These are phyloP conservation scores for Aproaerema taeniolella DNA, from an alignment of 2,888 invertebrate species.

Conservation along the genomic window DNA sequence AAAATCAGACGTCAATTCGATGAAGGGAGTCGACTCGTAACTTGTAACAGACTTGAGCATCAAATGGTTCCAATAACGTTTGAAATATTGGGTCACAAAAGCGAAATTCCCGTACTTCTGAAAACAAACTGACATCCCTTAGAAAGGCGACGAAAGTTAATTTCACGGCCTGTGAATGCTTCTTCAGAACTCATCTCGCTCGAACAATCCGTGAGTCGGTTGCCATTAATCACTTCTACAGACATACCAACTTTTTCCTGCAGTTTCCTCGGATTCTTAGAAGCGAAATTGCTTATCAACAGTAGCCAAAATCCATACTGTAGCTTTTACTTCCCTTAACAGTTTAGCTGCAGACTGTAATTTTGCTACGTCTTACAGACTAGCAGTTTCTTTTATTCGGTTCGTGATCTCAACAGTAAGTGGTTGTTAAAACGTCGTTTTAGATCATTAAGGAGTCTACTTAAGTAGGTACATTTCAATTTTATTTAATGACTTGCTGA, in stretches of 20 bases:
- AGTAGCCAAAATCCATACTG: neutral
- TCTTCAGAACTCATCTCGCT: conserved; percentile 66
- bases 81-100: conserved; percentile 39
- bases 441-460: no score
- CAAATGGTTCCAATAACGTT: conserved; percentile 43
- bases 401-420: neutral
- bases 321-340: neutral
- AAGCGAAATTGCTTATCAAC: conserved; percentile 8
- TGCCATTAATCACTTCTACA: conserved; percentile 62
- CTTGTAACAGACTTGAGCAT: conserved; percentile 16
- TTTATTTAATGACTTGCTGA: no score
- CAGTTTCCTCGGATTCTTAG: neutral
- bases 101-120: conserved; percentile 40
- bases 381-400: neutral
- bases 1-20: no score
- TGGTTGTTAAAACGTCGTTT: neutral
- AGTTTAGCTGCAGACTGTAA: neutral
- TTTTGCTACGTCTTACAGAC: neutral
- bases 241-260: conserved; percentile 29
- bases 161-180: conserved; percentile 72
- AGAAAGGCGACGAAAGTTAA: conserved; percentile 67
- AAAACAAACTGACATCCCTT: conserved; percentile 60
- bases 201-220: conserved; percentile 60
- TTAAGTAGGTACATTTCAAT: no score
- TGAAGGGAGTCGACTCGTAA: no score